Conservation (phyloP, 2,888 invertebrate genomes). For the Drosophila mimetica region DNA sequence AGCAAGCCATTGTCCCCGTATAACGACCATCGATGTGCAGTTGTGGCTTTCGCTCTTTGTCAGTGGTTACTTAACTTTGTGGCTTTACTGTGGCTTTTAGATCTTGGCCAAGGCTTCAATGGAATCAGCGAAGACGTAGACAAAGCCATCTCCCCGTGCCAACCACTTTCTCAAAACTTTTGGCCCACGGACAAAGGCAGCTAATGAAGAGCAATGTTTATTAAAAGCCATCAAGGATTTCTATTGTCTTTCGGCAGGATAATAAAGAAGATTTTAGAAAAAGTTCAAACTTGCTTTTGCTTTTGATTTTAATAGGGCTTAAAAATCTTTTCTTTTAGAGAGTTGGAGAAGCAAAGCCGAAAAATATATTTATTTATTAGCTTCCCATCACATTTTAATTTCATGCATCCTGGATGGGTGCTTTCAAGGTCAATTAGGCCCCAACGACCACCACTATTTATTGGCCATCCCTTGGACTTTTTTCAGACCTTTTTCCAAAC, state of each 20-base stretch:
- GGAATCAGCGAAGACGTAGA: slow-evolving; percentile 9
- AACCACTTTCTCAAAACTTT: slow-evolving; percentile 3
- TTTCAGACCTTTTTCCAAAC: background rate
- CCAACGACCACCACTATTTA: background rate
- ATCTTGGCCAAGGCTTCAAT: slow-evolving; percentile 5
- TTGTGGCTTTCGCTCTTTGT: slow-evolving; percentile 22
- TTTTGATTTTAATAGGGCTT: too few species aligned
- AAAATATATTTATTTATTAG: background rate
- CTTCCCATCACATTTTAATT: background rate
- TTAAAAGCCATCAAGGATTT: background rate
- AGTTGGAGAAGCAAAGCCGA: too few species aligned
- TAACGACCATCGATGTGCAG: slow-evolving; percentile 15
- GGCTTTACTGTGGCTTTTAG: slow-evolving; percentile 12
- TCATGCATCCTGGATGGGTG: background rate
- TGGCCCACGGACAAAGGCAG: background rate
- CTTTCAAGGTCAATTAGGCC: background rate
- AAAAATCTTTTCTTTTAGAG: too few species aligned
- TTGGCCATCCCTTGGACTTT: background rate
- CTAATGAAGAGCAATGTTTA: slow-evolving; percentile 4
- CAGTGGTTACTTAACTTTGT: slow-evolving; percentile 21
- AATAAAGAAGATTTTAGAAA: background rate
- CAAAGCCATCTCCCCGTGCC: background rate
- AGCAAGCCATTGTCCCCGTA: slow-evolving; percentile 13
- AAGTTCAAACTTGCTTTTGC: background rate
- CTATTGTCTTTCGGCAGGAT: background rate